Conservation (phyloP, 30 jellyfish, hydroid and myxozoan genomes). For the Hydractinia symbiolongicarpus region DNA sequence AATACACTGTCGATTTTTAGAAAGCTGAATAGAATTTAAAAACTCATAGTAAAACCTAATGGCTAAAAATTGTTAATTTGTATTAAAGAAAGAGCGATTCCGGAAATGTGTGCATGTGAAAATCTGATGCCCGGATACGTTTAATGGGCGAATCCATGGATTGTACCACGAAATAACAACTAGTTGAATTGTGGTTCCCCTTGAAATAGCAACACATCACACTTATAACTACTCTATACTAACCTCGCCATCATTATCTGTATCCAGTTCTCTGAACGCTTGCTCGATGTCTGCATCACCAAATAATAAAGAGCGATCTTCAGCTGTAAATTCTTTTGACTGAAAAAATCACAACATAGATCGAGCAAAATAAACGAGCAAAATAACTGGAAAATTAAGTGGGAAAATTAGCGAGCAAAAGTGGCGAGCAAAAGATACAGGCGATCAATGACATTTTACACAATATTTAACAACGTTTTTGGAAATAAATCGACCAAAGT, state of each 20-base stretch:
- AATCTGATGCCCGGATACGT: too few relatives aligned
- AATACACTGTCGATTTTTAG: too few relatives aligned
- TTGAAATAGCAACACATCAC: too few relatives aligned
- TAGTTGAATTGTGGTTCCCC: too few relatives aligned
- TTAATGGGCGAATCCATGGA: too few relatives aligned
- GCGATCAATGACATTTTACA: background rate
- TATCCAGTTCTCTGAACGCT: constrained; percentile 85
- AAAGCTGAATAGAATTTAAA: too few relatives aligned
- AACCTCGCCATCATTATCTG: constrained; percentile 96
- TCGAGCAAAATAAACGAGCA: background rate
- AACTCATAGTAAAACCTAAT: too few relatives aligned
- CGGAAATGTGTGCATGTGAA: too few relatives aligned
- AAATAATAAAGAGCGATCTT: constrained; percentile 63
- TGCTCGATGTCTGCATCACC: constrained; percentile 63
- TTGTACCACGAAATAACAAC: too few relatives aligned
- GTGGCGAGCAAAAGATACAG: background rate
- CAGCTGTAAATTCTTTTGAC: constrained; percentile 67
- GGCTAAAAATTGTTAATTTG: too few relatives aligned
- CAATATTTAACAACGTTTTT: background rate
- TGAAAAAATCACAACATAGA: constrained; percentile 10
- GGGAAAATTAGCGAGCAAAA: background rate
- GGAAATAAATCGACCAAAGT: background rate
- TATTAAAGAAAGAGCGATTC: too few relatives aligned
- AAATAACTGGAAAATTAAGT: background rate
- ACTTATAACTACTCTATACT: too few relatives aligned